Evolutionary conservation across 2,888 invertebrate genomes (phyloP).

Genomic region (Allophyes oxyacanthae): DNA sequence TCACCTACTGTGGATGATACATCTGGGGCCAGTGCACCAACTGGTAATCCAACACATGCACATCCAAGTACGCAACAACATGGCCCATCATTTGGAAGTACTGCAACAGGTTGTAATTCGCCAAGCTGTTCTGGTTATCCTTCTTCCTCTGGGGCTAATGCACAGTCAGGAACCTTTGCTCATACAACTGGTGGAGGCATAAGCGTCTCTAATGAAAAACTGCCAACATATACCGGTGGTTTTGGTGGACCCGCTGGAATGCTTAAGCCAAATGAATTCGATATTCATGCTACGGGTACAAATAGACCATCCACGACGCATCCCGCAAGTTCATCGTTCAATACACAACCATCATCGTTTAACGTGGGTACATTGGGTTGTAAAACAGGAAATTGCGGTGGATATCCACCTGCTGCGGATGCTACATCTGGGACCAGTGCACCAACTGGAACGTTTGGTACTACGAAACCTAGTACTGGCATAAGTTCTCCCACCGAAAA

Average conservation of each 20-base stretch:
- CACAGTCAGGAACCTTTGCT: conserved; percentile 13
- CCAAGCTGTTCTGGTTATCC: conserved; percentile 41
- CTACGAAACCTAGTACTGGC: conserved; percentile 32
- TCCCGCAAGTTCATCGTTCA: conserved; percentile 35
- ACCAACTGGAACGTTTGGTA: conserved; percentile 37
- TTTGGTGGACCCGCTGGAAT: conserved; percentile 70
- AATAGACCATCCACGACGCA: conserved; percentile 33
- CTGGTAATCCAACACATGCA: conserved; percentile 19
- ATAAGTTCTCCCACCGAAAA: conserved; percentile 39
- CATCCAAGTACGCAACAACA: conserved; percentile 17
- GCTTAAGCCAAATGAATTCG: conserved; percentile 49
- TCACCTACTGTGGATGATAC: conserved; percentile 23
- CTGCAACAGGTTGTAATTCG: conserved; percentile 31
- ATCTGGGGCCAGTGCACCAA: conserved; percentile 22
- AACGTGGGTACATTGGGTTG: conserved; percentile 34
- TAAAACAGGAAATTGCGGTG: conserved; percentile 40
- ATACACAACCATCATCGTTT: conserved; percentile 29
- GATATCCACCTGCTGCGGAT: conserved; percentile 22
- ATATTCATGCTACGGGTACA: conserved; percentile 24
- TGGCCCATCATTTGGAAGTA: conserved; percentile 18
- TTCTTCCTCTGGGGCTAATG: conserved; percentile 16
- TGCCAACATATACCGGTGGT: conserved; percentile 66
- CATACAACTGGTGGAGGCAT: conserved; percentile 9
- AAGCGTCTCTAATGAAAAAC: conserved; percentile 28
- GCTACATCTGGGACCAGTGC: conserved; percentile 26